phyloP scores from a whole-genome alignment of 2,888 invertebrate genomes.

The Aphodius sticticus region DNA sequence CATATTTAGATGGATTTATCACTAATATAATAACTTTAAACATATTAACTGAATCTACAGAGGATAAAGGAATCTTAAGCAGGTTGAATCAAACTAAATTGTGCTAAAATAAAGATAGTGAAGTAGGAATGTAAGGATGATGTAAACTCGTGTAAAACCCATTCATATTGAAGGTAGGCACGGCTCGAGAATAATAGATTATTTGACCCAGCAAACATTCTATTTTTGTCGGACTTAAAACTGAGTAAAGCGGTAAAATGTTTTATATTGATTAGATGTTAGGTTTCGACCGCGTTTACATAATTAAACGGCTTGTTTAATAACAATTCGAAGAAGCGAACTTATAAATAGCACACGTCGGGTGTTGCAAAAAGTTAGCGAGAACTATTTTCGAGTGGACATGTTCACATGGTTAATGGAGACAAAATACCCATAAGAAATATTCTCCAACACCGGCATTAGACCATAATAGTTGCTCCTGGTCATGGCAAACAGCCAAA shows the following conservation, averaged over 20 bases:
- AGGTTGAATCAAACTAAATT: not conserved
- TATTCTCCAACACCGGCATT: no score
- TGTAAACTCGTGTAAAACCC: not conserved
- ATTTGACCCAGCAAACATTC: not conserved
- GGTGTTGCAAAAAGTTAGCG: not conserved
- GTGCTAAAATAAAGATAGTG: not conserved
- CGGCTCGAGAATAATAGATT: not conserved
- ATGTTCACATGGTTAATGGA: no score
- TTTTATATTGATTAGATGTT: not conserved
- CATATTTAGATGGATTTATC: no score
- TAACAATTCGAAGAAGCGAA: not conserved
- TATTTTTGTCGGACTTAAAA: not conserved
- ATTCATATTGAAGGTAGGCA: not conserved
- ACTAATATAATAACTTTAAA: no score
- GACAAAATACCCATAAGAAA: no score
- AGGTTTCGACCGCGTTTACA: not conserved
- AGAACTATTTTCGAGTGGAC: not conserved
- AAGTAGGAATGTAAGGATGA: not conserved
- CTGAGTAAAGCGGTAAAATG: constrained; percentile 4
- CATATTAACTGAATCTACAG: no score
- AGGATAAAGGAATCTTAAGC: no score
- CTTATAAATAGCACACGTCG: not conserved
- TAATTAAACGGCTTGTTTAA: not conserved
- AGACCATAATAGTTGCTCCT: no score
- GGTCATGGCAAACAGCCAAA: no score